Percentiles rank a stretch among this genome's conserved stretches.
phyloP scores from a whole-genome alignment of 2,888 invertebrate species.

The Drosophila anomalata region DNA sequence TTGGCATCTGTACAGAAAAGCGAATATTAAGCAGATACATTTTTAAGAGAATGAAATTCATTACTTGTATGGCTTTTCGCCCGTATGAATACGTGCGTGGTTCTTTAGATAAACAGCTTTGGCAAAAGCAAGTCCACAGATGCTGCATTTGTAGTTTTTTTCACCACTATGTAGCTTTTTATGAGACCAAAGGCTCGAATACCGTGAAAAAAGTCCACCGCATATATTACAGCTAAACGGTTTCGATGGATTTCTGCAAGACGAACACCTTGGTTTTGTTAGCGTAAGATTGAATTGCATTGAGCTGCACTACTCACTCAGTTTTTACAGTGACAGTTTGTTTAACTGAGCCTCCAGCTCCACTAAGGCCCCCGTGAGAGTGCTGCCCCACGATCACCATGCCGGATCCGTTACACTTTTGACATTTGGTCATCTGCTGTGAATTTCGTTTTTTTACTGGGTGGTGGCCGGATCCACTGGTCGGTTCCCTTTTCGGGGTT shows the following conservation, averaged over 20 bases:
- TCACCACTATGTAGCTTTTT: slow-evolving; percentile 92
- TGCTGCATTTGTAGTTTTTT: slow-evolving; percentile 94
- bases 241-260: slow-evolving; percentile 87
- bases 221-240: slow-evolving; percentile 95
- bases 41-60: background rate
- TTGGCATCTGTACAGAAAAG: slow-evolving; percentile 87
- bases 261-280: slow-evolving; percentile 36
- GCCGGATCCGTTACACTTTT: slow-evolving; percentile 94
- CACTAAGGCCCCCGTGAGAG: slow-evolving; percentile 50
- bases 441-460: slow-evolving; percentile 93
- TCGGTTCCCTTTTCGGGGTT: slow-evolving; percentile 69
- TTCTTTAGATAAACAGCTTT: slow-evolving; percentile 96
- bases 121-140: slow-evolving; percentile 94
- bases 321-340: slow-evolving; percentile 77
- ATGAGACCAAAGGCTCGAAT: slow-evolving; percentile 95
- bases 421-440: slow-evolving; percentile 92
- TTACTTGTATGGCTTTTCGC: slow-evolving; percentile 92
- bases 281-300: slow-evolving; percentile 29
- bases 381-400: slow-evolving; percentile 86
- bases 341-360: slow-evolving; percentile 67
- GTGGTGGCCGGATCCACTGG: slow-evolving; percentile 86
- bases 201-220: slow-evolving; percentile 92
- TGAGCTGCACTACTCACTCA: slow-evolving; percentile 73
- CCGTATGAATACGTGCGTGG: slow-evolving; percentile 94
- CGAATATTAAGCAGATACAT: background rate